Evolutionary conservation across 2,888 invertebrate species (phyloP), one percentile per base, ranked within the genome.

Genomic region (Scaeva pyrastri): DNA sequence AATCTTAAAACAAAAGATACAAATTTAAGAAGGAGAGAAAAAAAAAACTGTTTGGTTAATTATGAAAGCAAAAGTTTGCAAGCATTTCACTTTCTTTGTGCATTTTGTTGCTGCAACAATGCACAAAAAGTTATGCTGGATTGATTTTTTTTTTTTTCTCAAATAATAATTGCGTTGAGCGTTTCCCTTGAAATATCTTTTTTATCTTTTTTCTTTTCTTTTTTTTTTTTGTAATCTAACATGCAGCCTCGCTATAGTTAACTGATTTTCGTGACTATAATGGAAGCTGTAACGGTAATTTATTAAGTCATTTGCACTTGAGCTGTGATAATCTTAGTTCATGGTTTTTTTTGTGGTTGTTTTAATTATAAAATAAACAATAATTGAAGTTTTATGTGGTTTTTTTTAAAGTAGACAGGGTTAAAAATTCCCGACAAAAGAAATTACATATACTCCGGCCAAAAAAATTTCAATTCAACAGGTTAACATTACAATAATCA

Each of bases 21-120:
- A 66, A 76, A 26, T 60, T 50, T n/a, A n/a, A n/a, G n/a, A n/a
- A n/a, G n/a, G n/a, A n/a, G n/a, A 58, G n/a, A 66, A 60, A 71
- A 78, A 16, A 55, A n/a, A 74, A 60, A 74, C 68, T 74, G n/a
- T n/a, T 14, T 12, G 21, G 7, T 23, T 31, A 55, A 6, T 12
- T n/a, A 12, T 52, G 36, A 73, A 68, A 76, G 64, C 56, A 81
- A 81, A 58, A 76, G 81, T 71, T 56, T 50, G 55, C 70, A 26
- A 55, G 26, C 39, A 70, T 64, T 64, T 77, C 72, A 82, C 82
- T 82, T 82, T 82, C 76, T 72, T 77, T 31, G 39, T n/a, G n/a
- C 50, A 55, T 48, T 75, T 64, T 39, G 31, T 62, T 36, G 55
- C 43, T 72, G 76, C 64, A 82, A 76, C 82, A 77, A 58, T 76